Conservation (phyloP, 2,797 vertebrate genomes). For the Taeniopygia guttata region DNA sequence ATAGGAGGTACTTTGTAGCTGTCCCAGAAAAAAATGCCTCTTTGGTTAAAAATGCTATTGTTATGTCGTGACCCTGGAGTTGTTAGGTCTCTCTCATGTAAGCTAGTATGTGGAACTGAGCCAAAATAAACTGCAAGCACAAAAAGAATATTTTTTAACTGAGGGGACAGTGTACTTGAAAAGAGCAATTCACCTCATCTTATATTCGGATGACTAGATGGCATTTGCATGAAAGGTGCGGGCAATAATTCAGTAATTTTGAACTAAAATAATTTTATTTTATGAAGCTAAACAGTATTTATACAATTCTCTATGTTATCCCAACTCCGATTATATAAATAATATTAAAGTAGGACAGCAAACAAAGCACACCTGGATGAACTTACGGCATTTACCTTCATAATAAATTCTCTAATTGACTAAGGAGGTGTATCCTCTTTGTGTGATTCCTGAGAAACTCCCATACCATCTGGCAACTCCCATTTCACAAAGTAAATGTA, state of each 20-base stretch:
- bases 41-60: neutral
- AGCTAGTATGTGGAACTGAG: neutral
- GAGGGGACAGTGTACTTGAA: neutral
- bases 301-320: neutral
- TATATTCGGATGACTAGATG: neutral
- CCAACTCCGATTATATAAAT: neutral
- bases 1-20: neutral
- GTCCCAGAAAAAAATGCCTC: neutral
- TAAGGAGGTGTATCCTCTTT: slow-evolving; percentile 36
- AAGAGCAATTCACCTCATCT: neutral
- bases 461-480: neutral
- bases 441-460: neutral
- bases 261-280: neutral
- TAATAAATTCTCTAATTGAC: slow-evolving; percentile 8
- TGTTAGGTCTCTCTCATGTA: neutral
- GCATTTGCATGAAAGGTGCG: neutral
- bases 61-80: neutral
- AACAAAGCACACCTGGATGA: slow-evolving; percentile 22
- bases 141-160: neutral
- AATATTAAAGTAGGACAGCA: neutral
- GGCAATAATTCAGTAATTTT: neutral
- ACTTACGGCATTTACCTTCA: neutral
- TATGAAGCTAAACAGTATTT: neutral
- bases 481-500: slow-evolving; percentile 26
- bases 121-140: neutral